Percentiles rank a stretch among this genome's conserved stretches.
These are phyloP conservation scores for Melanotaenia pygmaea DNA, from an alignment of 2,797 vertebrate species.

Conservation along the genomic window DNA sequence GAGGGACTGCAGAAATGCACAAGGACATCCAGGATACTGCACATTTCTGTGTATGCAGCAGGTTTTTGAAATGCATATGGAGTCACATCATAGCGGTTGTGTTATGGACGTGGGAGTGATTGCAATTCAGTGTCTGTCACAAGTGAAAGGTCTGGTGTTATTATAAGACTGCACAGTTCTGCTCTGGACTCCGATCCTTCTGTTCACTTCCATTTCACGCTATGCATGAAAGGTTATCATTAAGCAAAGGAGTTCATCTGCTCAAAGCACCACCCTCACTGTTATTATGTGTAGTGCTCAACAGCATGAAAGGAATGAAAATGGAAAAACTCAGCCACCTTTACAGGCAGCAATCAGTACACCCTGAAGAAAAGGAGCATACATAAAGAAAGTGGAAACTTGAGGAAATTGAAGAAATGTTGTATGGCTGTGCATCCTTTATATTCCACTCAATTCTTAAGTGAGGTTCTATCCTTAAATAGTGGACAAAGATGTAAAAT, in stretches of 20 bases:
- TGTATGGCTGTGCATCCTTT: conserved; percentile 24
- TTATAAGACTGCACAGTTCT: conserved; percentile 9
- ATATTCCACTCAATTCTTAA: conserved; percentile 19
- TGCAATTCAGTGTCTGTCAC: conserved; percentile 42
- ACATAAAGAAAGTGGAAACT: conserved; percentile 35
- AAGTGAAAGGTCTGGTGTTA: conserved; percentile 20
- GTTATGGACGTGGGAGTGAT: conserved; percentile 4
- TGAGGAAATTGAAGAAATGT: conserved; percentile 27
- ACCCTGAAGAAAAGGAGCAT: not conserved
- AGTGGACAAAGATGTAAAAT: conserved; percentile 37
- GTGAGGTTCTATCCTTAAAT: conserved; percentile 34
- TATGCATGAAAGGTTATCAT: conserved; percentile 38
- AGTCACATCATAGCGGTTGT: conserved; percentile 20
- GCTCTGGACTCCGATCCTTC: not conserved
- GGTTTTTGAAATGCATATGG: conserved; percentile 32
- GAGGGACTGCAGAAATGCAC: conserved; percentile 63
- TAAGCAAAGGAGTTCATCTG: conserved; percentile 30
- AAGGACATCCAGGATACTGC: conserved; percentile 59
- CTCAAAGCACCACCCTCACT: conserved; percentile 13
- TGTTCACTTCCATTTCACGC: conserved; percentile 26
- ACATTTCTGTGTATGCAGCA: conserved; percentile 45
- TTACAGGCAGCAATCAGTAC: conserved; percentile 42
- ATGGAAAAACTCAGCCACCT: conserved; percentile 18
- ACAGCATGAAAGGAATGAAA: conserved; percentile 13
- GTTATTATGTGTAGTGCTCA: conserved; percentile 25